Evolutionary conservation across 1,140 invertebrate genomes (phyloP), one percentile per base, ranked within the genome.

Genomic region (Trigoniulus corallinus): DNA sequence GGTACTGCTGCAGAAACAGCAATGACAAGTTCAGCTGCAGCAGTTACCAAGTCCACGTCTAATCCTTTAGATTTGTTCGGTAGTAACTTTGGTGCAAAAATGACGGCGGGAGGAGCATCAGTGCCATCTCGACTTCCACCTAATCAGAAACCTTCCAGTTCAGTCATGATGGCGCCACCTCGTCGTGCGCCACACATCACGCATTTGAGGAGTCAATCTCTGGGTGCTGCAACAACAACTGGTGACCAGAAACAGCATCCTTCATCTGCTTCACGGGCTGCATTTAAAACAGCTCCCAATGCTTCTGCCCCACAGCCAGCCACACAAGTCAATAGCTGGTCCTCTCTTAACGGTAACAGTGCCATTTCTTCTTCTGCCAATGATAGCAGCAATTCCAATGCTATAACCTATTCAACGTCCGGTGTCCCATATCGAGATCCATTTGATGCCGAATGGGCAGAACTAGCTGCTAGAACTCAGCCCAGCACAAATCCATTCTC

Each of bases 361-460:
- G 48, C 58, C 15, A 29, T 43, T 34, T 20, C 12, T 44, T 45
- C 49, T 48, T 39, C 39, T 22, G 41, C 51, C 42, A 51, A 52
- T 40, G n/a, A 48, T 24, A 51, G 53, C 41, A 42, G 59, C 53
- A 54, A 64, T 56, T 46, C 57, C 46, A 57, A 53, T 29, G 52
- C 54, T 24, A 58, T 58, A 26, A 53, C 47, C 7, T 54, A 58
- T 39, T 34, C 29, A 15, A 0, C 53, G 52, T 15, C 51, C 52
- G 26, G 7, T 34, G 29, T 7, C 7, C 7, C 29, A 7, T 34
- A 7, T 34, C 59, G 67, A 4, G 85, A 91, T 70, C 85, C 85
- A 0, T 88, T 88, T 61, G 83, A 88, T 64, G 83, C 83, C 3
- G 85, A 87, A 59, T 88, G 86, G 85, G 83, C 80, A 1, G 79